These are phyloP conservation scores for Eudasyphora cyanicolor DNA, from an alignment of 2,888 invertebrate genomes.

Conservation along the genomic window DNA sequence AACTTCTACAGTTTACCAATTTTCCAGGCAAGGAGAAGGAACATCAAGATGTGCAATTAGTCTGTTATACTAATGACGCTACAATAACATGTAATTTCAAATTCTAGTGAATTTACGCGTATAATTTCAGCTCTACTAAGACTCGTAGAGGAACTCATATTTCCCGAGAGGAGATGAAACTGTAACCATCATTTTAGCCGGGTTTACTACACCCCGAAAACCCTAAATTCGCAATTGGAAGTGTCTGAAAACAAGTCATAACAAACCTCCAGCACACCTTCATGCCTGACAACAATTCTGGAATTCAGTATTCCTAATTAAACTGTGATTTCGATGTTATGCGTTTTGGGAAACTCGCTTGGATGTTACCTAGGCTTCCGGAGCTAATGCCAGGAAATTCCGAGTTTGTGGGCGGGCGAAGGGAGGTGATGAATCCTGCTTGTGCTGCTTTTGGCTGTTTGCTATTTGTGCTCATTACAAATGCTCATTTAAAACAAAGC, in stretches of 20 bases:
- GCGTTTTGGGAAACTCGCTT: neutral
- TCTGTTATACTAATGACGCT: conserved; percentile 63
- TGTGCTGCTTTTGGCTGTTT: neutral
- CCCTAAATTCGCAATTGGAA: neutral
- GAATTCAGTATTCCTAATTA: conserved; percentile 46
- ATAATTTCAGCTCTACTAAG: neutral
- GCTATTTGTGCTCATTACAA: conserved; percentile 55
- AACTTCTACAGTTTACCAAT: neutral
- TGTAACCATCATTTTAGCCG: neutral
- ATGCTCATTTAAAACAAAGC: conserved; percentile 41
- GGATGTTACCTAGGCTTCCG: conserved; percentile 4
- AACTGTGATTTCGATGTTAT: conserved; percentile 45
- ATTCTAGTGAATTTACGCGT: neutral
- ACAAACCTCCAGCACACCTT: neutral
- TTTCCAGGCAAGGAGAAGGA: too few species aligned
- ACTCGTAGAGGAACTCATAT: neutral
- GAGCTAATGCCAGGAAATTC: neutral
- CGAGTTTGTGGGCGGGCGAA: neutral
- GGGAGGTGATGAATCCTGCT: neutral
- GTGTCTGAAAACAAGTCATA: neutral
- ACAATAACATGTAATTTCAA: conserved; percentile 59
- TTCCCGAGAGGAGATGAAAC: neutral
- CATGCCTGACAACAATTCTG: neutral
- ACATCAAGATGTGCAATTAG: conserved; percentile 65
- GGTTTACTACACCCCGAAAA: neutral